Evolutionary conservation across 2,113 vertebrate species (phyloP).

Genomic region (Tychaedon coryphoeus): DNA sequence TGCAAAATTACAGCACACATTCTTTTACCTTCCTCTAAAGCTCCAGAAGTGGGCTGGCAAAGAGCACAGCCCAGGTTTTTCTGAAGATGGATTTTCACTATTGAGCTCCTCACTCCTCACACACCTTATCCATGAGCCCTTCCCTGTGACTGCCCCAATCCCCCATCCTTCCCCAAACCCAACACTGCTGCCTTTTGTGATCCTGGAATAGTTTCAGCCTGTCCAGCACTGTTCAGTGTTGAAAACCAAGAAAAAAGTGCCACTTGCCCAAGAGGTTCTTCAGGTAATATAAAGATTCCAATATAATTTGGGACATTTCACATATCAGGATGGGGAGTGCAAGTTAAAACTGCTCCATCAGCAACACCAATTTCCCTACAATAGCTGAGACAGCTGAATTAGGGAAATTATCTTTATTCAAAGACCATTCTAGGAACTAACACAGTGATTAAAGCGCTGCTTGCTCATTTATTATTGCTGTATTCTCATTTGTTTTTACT

Average conservation of each 20-base stretch:
- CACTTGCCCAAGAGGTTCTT: not conserved
- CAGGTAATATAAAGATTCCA: not conserved
- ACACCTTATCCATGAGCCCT: fast-evolving
- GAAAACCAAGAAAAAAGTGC: not conserved
- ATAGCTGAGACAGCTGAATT: constrained; percentile 34
- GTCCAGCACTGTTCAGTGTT: not conserved
- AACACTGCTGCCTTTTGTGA: too few relatives aligned
- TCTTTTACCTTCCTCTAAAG: not conserved
- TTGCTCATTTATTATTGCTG: constrained; percentile 40
- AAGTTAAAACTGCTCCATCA: not conserved
- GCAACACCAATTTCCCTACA: not conserved
- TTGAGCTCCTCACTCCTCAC: not conserved
- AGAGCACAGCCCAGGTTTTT: not conserved
- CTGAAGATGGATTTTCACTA: not conserved
- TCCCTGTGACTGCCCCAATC: not conserved
- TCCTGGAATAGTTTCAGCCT: not conserved
- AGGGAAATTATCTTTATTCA: constrained; percentile 37
- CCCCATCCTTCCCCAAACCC: not conserved
- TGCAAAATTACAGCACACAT: not conserved
- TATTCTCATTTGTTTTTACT: constrained; percentile 47
- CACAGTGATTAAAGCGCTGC: constrained; percentile 31
- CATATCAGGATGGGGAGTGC: fast-evolving
- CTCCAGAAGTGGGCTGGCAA: not conserved
- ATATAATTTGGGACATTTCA: not conserved
- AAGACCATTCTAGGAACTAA: constrained; percentile 10